Evolutionary conservation across 2,113 vertebrate species (phyloP).

Genomic region (Cyanistes caeruleus): DNA sequence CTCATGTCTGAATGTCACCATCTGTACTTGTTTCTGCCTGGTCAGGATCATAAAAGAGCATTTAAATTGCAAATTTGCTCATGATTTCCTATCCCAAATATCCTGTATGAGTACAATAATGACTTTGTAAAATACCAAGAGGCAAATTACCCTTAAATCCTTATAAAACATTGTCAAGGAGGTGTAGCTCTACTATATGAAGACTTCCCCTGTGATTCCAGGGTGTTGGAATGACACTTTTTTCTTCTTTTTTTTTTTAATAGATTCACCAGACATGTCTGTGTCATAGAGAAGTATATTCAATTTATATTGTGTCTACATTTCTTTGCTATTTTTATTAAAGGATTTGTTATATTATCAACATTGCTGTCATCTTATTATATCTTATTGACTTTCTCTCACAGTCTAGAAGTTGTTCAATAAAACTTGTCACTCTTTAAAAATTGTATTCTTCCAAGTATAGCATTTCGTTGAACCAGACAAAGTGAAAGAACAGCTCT

Average conservation of each 20-base stretch:
- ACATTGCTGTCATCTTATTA: not conserved
- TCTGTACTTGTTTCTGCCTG: not conserved
- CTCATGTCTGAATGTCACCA: not conserved
- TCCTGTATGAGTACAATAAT: not conserved
- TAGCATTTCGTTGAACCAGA: not conserved
- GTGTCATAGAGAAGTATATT: not conserved
- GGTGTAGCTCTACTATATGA: not conserved
- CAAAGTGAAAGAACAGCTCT: not conserved
- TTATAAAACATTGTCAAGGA: not conserved
- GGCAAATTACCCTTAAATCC: not conserved
- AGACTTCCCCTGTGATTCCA: not conserved
- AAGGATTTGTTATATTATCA: slow-evolving; percentile 2
- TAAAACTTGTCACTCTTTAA: slow-evolving; percentile 14
- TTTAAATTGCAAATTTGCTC: not conserved
- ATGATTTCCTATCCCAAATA: not conserved
- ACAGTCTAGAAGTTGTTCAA: not conserved
- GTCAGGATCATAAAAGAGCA: not conserved
- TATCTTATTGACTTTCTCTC: slow-evolving; percentile 18
- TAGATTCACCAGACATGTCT: not conserved
- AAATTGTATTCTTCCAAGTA: not conserved
- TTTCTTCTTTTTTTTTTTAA: not conserved
- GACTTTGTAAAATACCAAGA: not conserved
- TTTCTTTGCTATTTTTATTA: not conserved
- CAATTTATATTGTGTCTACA: not conserved
- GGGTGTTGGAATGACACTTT: not conserved